Conservation (phyloP, 1,140 invertebrate species). For the Conus betulinus region DNA sequence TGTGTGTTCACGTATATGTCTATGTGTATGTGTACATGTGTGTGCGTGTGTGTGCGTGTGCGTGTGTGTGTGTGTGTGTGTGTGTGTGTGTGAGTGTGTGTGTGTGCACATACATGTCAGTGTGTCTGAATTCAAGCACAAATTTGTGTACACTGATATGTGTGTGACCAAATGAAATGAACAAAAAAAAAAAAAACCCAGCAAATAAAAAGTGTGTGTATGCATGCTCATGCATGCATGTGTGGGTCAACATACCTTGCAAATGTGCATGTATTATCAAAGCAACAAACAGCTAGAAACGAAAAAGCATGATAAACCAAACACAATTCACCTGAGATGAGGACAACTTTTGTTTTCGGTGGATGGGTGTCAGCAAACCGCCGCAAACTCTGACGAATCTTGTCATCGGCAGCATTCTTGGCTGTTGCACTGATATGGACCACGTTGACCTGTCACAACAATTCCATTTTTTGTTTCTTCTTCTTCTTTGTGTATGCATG, state of each 20-base stretch:
- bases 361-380: slow-evolving; percentile 89
- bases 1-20: background rate
- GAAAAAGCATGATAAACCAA: background rate
- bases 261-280: too few relatives aligned
- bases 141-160: too few relatives aligned
- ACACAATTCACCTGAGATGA: slow-evolving; percentile 82
- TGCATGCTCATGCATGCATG: too few relatives aligned
- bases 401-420: slow-evolving; percentile 95
- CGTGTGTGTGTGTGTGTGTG: background rate
- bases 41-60: background rate
- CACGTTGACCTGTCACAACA: slow-evolving; percentile 83
- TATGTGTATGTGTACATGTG: background rate
- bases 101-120: background rate
- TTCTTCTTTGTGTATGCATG: too few relatives aligned
- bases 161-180: too few relatives aligned
- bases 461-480: too few relatives aligned
- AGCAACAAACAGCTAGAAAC: too few relatives aligned
- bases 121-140: background rate
- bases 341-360: slow-evolving; percentile 83
- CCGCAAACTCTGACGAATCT: slow-evolving; percentile 88
- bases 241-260: too few relatives aligned
- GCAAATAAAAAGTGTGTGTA: too few relatives aligned
- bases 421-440: slow-evolving; percentile 89
- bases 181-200: too few relatives aligned
- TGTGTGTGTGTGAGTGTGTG: background rate